Evolutionary conservation across 2,797 vertebrate species (phyloP), one percentile per base, ranked within the genome.

Genomic region (Gambelia wislizenii): DNA sequence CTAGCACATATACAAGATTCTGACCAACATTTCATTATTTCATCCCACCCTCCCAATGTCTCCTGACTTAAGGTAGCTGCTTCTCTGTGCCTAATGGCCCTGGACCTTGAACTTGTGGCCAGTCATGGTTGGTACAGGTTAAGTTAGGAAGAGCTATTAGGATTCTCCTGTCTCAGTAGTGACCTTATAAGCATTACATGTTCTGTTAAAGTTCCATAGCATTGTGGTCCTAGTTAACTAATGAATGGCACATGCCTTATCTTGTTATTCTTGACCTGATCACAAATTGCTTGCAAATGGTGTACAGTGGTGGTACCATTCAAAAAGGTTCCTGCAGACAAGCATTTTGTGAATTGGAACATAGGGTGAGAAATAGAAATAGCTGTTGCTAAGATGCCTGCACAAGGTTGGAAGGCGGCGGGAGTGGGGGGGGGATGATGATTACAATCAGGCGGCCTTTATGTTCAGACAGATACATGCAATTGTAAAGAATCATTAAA

Each of bases 401-500:
- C 93, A 91, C 85, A 94, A 94, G 94, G 22, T 27, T 67, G 10
- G 64, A 33, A 27, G 36, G 36, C 91, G 95, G 92, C 84, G 47
- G 39, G 20, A n/a, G 6, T n/a, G 25, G 16, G 33, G 49, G 47
- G 13, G 47, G 16, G 94, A 92, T 92, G 86, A 91, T 96, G 94
- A 94, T 94, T 90, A 89, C 0, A 0, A 92, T 94, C 83, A 86
- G 78, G 44, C 88, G 86, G 80, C 81, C 86, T 89, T 89, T 96
- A 89, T 94, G 90, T 89, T 94, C 81, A 95, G 95, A 94, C 94
- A 96, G 94, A 96, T 95, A 93, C 92, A 95, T 88, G 94, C 89
- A 95, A 89, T 95, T 95, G 93, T 95, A 94, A 96, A 92, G 95
- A 96, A 96, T 95, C 93, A 95, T 96, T 96, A 96, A 94, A 96